These are phyloP conservation scores for Pelusios castaneus DNA, from an alignment of 2,113 vertebrate genomes.

Conservation along the genomic window DNA sequence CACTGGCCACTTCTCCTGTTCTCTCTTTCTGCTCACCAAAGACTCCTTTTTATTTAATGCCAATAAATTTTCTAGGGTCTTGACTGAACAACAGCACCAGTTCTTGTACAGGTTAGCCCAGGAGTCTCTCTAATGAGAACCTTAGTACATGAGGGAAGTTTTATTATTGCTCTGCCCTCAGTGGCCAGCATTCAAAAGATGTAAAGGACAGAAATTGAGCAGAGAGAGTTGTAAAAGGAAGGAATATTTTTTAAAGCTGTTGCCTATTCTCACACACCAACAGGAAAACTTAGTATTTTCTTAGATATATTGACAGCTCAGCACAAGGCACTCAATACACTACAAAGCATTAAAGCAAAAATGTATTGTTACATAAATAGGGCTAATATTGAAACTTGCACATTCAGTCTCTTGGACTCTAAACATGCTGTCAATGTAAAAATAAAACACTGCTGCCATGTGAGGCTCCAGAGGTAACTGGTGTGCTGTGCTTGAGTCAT, in stretches of 20 bases:
- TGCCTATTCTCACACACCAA: background rate
- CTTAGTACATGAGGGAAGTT: background rate
- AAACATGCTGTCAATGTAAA: background rate
- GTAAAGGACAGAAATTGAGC: background rate
- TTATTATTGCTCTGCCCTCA: background rate
- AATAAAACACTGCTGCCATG: background rate
- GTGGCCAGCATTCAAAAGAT: background rate
- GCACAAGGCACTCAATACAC: background rate
- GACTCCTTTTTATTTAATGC: background rate
- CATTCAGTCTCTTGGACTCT: background rate
- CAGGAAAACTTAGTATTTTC: background rate
- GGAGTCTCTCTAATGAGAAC: background rate
- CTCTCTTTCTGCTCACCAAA: background rate
- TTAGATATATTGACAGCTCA: background rate
- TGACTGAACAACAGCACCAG: background rate
- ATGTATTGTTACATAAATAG: conserved; percentile 36
- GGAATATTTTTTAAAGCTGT: background rate
- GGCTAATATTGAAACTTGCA: background rate
- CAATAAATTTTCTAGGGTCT: background rate
- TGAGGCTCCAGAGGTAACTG: background rate
- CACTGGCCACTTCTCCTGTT: background rate
- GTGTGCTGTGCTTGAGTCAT: background rate
- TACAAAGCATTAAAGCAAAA: conserved; percentile 25
- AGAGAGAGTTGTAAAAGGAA: background rate
- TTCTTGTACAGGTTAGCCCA: background rate